Base-by-base conservation (phyloP, 2,113 vertebrate genomes). In the Campylorhamphus procurvoides region DNA sequence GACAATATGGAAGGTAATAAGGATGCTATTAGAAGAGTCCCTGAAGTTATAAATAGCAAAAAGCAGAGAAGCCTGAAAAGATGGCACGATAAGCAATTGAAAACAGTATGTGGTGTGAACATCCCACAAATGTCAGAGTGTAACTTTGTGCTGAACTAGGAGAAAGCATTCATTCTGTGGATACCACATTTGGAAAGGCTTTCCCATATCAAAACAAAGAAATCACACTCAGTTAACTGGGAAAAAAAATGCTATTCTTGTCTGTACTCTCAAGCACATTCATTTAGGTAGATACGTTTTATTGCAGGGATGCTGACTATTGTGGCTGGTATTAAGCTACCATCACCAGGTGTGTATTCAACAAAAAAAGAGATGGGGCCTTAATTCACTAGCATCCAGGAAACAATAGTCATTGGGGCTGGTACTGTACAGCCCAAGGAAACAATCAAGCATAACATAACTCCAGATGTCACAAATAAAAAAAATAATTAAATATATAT, bases 21-120 rank as follows among this genome's bases (percentile, higher is more conserved):
- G 40, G 27, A 92, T 93, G 63, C 35, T 94, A 94, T 86, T 90
- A 96, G 82, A 49, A 87, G 17, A 96, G 84, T 95, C 64, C 46
- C 89, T 95, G 94, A 95, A 74, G 63, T 91, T 83, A 95, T 95
- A 97, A 97, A 96, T 19, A 94, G 62, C 19, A 94, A 94, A 95
- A 96, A 94, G 79, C 69, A 77, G 31, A 93, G 76, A 96, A 92
- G 67, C 78, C 73, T 95, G 67, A 92, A 94, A 53, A 93, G 68
- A 88, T 92, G 58, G 56, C 29, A 94, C 81, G 77, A 69, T 89
- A 63, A 93, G 62, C 93, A 94, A 87, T 47, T 89, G 82, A 95
- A 97, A 97, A 96, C 90, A 69, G 94, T 94, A 93, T 80, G 66
- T 76, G 88, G 47, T 94, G 8, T 94, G 71, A 97, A 85, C n/a